A percentile compares a stretch with the other conserved stretches of the same genome.
Evolutionary conservation across 2,888 invertebrate genomes (phyloP).

Genomic region (Cryptocheilus praepositus): DNA sequence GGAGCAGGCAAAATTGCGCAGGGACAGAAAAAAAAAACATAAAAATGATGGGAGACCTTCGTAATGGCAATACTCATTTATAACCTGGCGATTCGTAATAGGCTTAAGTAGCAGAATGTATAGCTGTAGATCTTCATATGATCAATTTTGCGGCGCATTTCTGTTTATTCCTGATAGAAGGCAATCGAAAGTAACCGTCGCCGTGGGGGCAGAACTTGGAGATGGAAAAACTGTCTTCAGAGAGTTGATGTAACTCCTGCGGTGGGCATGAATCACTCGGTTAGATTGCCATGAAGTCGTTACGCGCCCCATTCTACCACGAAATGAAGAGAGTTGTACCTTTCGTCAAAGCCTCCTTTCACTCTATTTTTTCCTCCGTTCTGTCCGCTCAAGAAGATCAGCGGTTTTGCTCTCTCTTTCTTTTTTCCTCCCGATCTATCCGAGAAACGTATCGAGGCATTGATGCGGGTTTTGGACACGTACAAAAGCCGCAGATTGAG

Average conservation of each 20-base stretch:
- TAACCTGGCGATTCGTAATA: no score
- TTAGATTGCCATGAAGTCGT: constrained; percentile 32
- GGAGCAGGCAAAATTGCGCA: no score
- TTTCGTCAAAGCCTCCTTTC: neutral
- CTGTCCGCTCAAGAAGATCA: neutral
- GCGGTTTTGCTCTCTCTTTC: neutral
- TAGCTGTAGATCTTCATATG: no score
- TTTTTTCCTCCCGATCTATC: neutral
- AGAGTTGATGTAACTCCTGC: constrained; percentile 14
- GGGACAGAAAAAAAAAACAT: no score
- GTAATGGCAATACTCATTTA: no score
- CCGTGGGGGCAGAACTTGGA: neutral
- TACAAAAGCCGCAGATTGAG: neutral
- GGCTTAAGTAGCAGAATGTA: no score
- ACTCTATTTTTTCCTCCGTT: neutral
- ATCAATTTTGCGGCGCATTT: neutral
- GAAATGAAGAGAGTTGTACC: constrained; percentile 11
- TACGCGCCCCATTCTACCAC: constrained; percentile 12
- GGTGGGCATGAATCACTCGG: constrained; percentile 25
- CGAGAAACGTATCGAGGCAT: constrained; percentile 13
- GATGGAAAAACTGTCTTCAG: neutral
- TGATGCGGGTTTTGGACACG: constrained; percentile 13
- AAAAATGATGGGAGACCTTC: no score
- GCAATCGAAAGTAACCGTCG: neutral
- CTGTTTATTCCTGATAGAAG: neutral